Evolutionary conservation across 2,113 vertebrate genomes (phyloP).

Genomic region (Pedionomus torquatus): DNA sequence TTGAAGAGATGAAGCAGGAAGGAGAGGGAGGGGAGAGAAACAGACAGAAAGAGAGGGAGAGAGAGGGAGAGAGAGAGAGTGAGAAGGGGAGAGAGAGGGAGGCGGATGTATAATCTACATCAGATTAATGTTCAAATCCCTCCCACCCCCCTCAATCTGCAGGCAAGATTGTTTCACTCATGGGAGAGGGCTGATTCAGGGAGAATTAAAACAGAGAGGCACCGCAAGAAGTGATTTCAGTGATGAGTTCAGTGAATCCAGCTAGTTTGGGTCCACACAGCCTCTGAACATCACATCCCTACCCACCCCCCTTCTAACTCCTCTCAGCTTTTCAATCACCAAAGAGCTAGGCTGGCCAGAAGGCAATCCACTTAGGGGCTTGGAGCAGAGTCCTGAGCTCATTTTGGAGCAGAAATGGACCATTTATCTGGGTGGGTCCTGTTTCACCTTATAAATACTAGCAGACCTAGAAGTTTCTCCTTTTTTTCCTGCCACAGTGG

Average conservation of each 20-base stretch:
- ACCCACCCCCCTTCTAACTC: slow-evolving; percentile 10
- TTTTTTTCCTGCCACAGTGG: background rate
- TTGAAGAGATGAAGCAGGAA: slow-evolving; percentile 75
- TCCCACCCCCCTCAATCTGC: slow-evolving; percentile 75
- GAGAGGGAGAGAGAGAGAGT: slow-evolving; percentile 74
- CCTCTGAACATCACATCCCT: slow-evolving; percentile 44
- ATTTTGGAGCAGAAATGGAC: background rate
- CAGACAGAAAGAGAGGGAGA: slow-evolving; percentile 67
- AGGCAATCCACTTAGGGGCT: slow-evolving; percentile 67
- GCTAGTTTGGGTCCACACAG: slow-evolving; percentile 67
- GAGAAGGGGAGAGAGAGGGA: slow-evolving; percentile 71
- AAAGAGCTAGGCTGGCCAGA: background rate
- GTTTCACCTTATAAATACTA: background rate
- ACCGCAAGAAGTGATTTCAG: slow-evolving; percentile 68
- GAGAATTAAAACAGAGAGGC: slow-evolving; percentile 77
- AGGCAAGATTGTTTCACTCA: slow-evolving; percentile 71
- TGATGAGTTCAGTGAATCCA: slow-evolving; percentile 71
- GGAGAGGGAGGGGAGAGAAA: slow-evolving; percentile 70
- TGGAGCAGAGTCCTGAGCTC: slow-evolving; percentile 6
- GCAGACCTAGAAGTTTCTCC: background rate
- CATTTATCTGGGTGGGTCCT: slow-evolving; percentile 21
- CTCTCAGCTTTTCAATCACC: background rate
- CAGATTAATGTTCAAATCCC: slow-evolving; percentile 77
- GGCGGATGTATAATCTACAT: slow-evolving; percentile 77
- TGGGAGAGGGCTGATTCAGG: slow-evolving; percentile 69